Base-by-base conservation (phyloP, 2,888 invertebrate genomes). In the Stenchaetothrips biformis region DNA sequence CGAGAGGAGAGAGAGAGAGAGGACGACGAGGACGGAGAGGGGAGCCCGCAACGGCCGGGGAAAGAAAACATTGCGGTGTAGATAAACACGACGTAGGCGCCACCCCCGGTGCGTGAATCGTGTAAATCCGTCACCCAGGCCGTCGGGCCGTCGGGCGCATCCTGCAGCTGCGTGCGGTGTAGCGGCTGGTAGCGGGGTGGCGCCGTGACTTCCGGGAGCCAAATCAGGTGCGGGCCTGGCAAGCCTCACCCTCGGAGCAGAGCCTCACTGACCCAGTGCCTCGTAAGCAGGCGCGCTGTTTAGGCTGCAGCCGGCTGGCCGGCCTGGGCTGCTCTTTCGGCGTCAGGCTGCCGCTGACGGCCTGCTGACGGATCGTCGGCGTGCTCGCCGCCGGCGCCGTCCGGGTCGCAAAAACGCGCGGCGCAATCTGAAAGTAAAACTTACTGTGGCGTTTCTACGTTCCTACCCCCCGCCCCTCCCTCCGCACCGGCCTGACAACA, bases 51-150 rank as follows among this genome's bases (percentile, higher is more conserved):
- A 53, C 53, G 53, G 53, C 53, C 53, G 53, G 53, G 59, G 1
- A 18, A 37, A 37, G 37, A 37, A 37, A 37, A 37, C 2, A 2
- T 37, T 37, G 37, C 37, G 37, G 37, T 37, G 37, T 37, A 37
- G 37, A 37, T 37, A 37, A 37, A 37, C 37, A 37, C 37, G 4
- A 37, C 37, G 37, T 4, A 2, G 37, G 37, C 37, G 37, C 37
- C 37, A 37, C 37, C 37, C 37, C 37, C 37, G 37, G 37, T 37
- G 37, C 37, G 37, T 37, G 37, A 37, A 37, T 37, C 67, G 7
- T 74, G 67, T 74, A 74, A 74, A 74, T 74, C 67, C 25, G 67
- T 74, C 67, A 25, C 67, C 25, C 67, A 74, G 67, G 21, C 67
- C n/a, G 25, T 67, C 67, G 67, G 16, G 53, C 53, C 67, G n/a